These are phyloP conservation scores for Rhabditophanes sp. DNA, from an alignment of 2,888 invertebrate species.

Conservation along the genomic window DNA sequence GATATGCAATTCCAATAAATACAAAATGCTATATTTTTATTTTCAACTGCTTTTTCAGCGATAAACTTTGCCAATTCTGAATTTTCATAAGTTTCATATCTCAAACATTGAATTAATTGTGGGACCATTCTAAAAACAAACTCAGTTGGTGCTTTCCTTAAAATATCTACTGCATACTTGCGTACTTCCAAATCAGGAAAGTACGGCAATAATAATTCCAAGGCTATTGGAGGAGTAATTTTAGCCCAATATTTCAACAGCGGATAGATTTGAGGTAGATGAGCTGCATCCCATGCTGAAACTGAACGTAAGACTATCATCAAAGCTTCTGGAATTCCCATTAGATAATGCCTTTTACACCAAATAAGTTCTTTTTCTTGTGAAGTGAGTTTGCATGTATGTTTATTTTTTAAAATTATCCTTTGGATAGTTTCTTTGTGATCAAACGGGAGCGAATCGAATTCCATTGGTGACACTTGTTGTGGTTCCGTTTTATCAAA, in stretches of 20 bases:
- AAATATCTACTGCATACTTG: slow-evolving; percentile 65
- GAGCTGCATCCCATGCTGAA: slow-evolving; percentile 14
- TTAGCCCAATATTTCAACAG: slow-evolving; percentile 66
- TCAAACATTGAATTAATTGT: slow-evolving; percentile 52
- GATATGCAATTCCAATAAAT: too few relatives aligned
- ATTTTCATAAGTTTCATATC: slow-evolving; percentile 70
- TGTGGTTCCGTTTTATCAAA: too few relatives aligned
- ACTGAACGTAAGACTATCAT: slow-evolving; percentile 44
- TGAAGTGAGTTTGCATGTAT: slow-evolving; percentile 26
- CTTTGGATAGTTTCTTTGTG: too few relatives aligned
- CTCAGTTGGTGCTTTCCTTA: slow-evolving; percentile 53
- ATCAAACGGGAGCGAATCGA: too few relatives aligned
- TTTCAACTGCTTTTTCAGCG: too few relatives aligned
- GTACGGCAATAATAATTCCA: slow-evolving; percentile 77
- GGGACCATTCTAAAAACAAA: slow-evolving; percentile 70
- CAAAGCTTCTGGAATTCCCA: slow-evolving; percentile 39
- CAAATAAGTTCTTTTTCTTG: slow-evolving; percentile 47
- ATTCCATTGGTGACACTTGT: too few relatives aligned
- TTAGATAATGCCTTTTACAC: slow-evolving; percentile 46
- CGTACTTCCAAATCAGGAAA: slow-evolving; percentile 81
- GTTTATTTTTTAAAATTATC: too few relatives aligned
- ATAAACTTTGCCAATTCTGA: slow-evolving; percentile 68
- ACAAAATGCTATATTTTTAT: too few relatives aligned
- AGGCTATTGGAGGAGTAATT: slow-evolving; percentile 68
- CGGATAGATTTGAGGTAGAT: slow-evolving; percentile 58